Evolutionary conservation across 2,888 invertebrate species (phyloP).

Genomic region (Abrostola tripartita): DNA sequence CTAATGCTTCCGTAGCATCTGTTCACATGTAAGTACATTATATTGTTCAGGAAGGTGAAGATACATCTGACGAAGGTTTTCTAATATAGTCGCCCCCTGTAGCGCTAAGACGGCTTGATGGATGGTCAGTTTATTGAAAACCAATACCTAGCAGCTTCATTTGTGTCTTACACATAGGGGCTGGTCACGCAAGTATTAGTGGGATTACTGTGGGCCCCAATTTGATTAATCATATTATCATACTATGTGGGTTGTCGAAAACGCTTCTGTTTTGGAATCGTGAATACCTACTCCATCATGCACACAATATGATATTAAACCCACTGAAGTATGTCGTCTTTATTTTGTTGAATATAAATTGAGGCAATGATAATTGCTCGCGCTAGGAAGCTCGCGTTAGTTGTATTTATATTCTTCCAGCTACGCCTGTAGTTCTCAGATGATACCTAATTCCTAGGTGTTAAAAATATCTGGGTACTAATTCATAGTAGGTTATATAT

Average conservation of each 20-base stretch:
- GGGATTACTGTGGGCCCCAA: conserved; percentile 69
- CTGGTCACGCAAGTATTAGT: conserved; percentile 78
- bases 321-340: no score
- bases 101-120: conserved; percentile 83
- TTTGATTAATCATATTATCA: conserved; percentile 67
- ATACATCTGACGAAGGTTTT: conserved; percentile 81
- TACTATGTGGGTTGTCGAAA: conserved; percentile 30
- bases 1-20: conserved; percentile 44
- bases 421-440: no score
- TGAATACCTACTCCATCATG: no score
- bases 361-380: no score
- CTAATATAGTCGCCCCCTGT: conserved; percentile 86
- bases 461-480: no score
- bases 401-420: no score
- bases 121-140: conserved; percentile 86
- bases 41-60: conserved; percentile 55
- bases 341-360: no score
- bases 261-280: conserved; percentile 20
- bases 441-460: no score
- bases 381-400: no score
- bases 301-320: no score
- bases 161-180: conserved; percentile 66
- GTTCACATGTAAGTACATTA: conserved; percentile 28
- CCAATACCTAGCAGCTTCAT: conserved; percentile 77
- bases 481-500: no score